Base-by-base conservation (phyloP, 2,888 invertebrate species). In the Calliphora vomitoria region DNA sequence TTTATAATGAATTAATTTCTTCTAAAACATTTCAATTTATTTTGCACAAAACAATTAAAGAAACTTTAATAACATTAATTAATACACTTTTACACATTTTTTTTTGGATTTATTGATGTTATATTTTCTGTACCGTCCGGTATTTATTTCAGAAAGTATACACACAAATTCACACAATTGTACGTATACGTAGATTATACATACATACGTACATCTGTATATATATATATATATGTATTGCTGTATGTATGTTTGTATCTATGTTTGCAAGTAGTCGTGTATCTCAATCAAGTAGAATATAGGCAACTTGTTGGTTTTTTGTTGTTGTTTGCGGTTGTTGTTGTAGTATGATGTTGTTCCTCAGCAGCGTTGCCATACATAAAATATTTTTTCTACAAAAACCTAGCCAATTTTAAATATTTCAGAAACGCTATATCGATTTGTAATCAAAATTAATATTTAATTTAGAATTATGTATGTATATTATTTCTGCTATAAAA, bases 261-360 rank as follows among this genome's bases (percentile, higher is more conserved):
- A 20, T 55, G 20, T 53, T 15, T n/a, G 18, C n/a, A 53, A 53
- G 15, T n/a, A 50, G n/a, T n/a, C n/a, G 38, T 64, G 62, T 38
- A 64, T 38, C 62, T 38, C 38, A 64, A 38, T 64, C n/a, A 64
- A 64, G 62, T 38, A 64, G 38, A 64, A 3, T n/a, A 50, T 50
- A 50, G n/a, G 3, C 62, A 38, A 64, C 62, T 64, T 64, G 62
- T 38, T 64, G 50, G n/a, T n/a, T 50, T 50, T 15, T 50, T 50
- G 25, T 25, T n/a, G n/a, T 25, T 25, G 25, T 50, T 50, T 50
- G 3, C n/a, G n/a, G 15, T n/a, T 50, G 13, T 13, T 50, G 4
- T 50, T 15, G 4, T 50, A n/a, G n/a, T 50, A 50, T 8, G 50
- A n/a, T 50, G n/a, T 50, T 50, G 50, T 50, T 44, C 5, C 35